phyloP scores from a whole-genome alignment of 2,888 invertebrate genomes.

The Ormyrus thymus region DNA sequence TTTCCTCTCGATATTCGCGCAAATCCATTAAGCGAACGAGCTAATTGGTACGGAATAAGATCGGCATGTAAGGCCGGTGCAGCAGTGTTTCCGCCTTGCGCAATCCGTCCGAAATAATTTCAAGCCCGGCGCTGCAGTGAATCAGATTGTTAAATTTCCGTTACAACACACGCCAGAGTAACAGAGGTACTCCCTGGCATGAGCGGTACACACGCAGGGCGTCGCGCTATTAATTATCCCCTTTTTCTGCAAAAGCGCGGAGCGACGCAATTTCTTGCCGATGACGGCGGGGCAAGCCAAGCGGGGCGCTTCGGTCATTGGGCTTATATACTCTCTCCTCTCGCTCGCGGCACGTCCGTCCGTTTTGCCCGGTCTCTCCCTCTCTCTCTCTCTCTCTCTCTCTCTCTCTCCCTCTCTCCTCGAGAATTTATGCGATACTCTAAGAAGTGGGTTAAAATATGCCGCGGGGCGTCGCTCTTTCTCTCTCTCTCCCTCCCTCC shows the following conservation, averaged over 20 bases:
- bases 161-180: slow-evolving; percentile 43
- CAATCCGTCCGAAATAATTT: slow-evolving; percentile 23
- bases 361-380: neutral
- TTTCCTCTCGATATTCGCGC: no score
- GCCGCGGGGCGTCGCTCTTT: slow-evolving; percentile 60
- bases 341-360: slow-evolving; percentile 9
- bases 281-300: slow-evolving; percentile 35
- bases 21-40: no score
- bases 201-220: neutral
- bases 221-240: slow-evolving; percentile 34
- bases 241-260: slow-evolving; percentile 15
- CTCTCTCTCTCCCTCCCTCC: slow-evolving; percentile 31
- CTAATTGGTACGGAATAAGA: no score
- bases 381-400: slow-evolving; percentile 5
- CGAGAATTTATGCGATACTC: slow-evolving; percentile 58
- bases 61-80: no score
- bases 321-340: slow-evolving; percentile 30
- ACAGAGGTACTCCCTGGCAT: slow-evolving; percentile 9
- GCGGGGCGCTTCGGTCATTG: slow-evolving; percentile 49
- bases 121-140: slow-evolving; percentile 8
- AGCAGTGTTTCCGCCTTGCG: no score
- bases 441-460: slow-evolving; percentile 73
- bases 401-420: neutral
- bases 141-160: slow-evolving; percentile 37
- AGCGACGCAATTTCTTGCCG: slow-evolving; percentile 45